Evolutionary conservation across 1,140 invertebrate genomes (phyloP), one percentile per base, ranked within the genome.

Genomic region (Bombus turneri): DNA sequence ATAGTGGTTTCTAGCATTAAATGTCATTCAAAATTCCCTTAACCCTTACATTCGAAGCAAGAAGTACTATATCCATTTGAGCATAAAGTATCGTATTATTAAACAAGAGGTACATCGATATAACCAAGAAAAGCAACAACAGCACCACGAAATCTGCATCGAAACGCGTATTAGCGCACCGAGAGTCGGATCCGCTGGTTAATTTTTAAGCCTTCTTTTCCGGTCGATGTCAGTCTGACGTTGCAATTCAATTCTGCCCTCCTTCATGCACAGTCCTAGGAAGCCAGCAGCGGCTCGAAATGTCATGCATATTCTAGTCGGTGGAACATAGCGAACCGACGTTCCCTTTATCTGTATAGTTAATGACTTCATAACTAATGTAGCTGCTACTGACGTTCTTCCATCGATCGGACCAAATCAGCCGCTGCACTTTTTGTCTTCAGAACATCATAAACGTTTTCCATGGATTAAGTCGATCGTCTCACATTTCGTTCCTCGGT

Each of bases 321-420:
- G 88, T 78, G 87, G 88, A 78, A 88, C 88, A 83, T 90, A 81
- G 68, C 85, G 84, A 87, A 76, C 81, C 81, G 79, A 53, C 78
- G 82, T 90, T 90, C 83, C 88, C 88, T 88, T 90, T 90, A 91
- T 86, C 91, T 92, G 88, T 91, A 90, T 90, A 91, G 90, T 92
- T 92, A 91, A 92, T 92, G 90, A 87, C 87, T 77, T 88, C 86
- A 88, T 90, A 87, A 90, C 68, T 90, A 90, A 90, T 90, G 89
- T 90, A 90, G 68, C 69, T 71, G 69, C 68, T 79, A 90, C 88
- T 90, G 88, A 90, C 83, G 86, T 86, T 22, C 78, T 83, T 59
- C 68, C 74, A 90, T 90, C 88, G 88, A 90, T 81, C 88, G 82
- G 39, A 9, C 47, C 28, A n/a, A 73, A 66, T 74, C 73, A 74